phyloP scores from a whole-genome alignment of 2,888 invertebrate genomes.

The Eudemis profundana region DNA sequence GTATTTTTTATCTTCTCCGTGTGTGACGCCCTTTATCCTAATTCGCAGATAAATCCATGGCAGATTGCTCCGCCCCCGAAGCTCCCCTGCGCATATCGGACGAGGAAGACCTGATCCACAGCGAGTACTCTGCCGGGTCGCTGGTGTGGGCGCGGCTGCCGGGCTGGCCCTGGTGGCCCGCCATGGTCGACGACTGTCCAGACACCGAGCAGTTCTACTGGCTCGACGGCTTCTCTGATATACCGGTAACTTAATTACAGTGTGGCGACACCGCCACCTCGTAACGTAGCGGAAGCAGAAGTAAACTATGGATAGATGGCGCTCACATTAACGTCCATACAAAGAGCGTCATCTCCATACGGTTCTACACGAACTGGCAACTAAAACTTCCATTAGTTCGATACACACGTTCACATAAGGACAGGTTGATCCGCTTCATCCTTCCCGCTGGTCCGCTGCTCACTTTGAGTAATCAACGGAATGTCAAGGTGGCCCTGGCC shows the following conservation, averaged over 20 bases:
- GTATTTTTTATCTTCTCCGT: not conserved
- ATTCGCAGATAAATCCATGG: conserved; percentile 70
- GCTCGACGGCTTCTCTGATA: conserved; percentile 82
- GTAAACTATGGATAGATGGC: too few relatives aligned
- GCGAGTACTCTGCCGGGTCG: conserved; percentile 87
- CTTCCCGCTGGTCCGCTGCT: too few relatives aligned
- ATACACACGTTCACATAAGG: too few relatives aligned
- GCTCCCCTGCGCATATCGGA: conserved; percentile 70
- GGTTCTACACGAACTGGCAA: too few relatives aligned
- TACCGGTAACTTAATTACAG: conserved; percentile 73
- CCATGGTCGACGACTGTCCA: conserved; percentile 89
- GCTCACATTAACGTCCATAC: too few relatives aligned
- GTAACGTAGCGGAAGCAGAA: too few relatives aligned
- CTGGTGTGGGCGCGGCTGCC: conserved; percentile 87
- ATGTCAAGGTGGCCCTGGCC: too few relatives aligned
- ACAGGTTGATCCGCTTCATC: too few relatives aligned
- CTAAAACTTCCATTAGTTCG: too few relatives aligned
- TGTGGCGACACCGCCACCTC: too few relatives aligned
- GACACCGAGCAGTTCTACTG: conserved; percentile 86
- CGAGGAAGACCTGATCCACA: conserved; percentile 84
- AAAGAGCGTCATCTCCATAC: too few relatives aligned
- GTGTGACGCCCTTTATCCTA: not conserved
- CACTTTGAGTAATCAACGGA: too few relatives aligned
- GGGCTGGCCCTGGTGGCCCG: conserved; percentile 90
- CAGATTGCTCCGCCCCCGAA: conserved; percentile 83